A percentile compares a stretch with the other conserved stretches of the same genome.
phyloP scores from a whole-genome alignment of 30 jellyfish, hydroid and myxozoan genomes.

The Mastigias papua region DNA sequence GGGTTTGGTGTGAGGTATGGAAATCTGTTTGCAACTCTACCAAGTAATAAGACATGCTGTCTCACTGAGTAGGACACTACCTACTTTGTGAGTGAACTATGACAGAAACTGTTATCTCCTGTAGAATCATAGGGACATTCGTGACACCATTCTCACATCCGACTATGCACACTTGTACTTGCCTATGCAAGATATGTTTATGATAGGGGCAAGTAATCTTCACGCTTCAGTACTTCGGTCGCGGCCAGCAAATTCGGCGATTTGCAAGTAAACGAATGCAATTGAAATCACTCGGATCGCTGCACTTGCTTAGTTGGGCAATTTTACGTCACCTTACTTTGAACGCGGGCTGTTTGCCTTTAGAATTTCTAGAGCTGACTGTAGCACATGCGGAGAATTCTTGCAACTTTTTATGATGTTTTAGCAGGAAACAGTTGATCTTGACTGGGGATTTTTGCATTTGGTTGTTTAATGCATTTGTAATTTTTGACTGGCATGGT shows the following conservation, averaged over 20 bases:
- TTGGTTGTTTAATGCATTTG: not conserved
- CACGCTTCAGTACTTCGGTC: constrained; percentile 53
- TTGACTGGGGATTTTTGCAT: not conserved
- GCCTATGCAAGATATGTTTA: not conserved
- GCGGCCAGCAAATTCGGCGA: constrained; percentile 17
- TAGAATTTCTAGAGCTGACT: not conserved
- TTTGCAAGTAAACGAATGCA: constrained; percentile 16
- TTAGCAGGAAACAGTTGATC: not conserved
- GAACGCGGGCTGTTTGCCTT: constrained; percentile 4
- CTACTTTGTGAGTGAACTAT: too few species aligned
- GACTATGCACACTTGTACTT: not conserved
- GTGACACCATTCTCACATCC: too few species aligned
- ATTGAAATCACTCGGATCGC: constrained; percentile 69
- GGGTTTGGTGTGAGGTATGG: too few species aligned
- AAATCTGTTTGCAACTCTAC: too few species aligned
- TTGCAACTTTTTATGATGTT: not conserved
- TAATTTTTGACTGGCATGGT: not conserved
- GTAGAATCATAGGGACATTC: too few species aligned
- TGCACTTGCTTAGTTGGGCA: constrained; percentile 55
- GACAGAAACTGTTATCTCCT: too few species aligned
- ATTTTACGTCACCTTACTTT: constrained; percentile 64
- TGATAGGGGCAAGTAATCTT: constrained; percentile 37
- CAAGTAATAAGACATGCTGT: too few species aligned
- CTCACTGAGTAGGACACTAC: too few species aligned
- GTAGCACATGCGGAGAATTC: not conserved